Conservation (phyloP, 2,888 invertebrate genomes). For the Scaptodrosophila latifasciaeformis region DNA sequence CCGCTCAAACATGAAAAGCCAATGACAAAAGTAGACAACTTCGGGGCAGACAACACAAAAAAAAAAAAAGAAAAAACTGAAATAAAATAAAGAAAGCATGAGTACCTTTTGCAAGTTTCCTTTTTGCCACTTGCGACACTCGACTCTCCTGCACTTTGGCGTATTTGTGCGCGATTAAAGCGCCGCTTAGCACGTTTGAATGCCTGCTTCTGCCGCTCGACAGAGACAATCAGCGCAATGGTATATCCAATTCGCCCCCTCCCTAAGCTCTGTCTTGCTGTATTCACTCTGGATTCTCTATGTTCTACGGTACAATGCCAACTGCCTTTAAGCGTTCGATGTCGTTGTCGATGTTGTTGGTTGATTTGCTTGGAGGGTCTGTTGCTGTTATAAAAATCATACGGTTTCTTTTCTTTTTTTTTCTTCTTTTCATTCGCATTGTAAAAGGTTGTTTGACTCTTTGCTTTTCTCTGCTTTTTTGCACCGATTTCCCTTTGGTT, state of each 20-base stretch:
- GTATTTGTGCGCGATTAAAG: constrained; percentile 56
- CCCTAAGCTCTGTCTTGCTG: too few species aligned
- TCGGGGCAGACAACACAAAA: constrained; percentile 4
- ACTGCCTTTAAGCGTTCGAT: constrained; percentile 25
- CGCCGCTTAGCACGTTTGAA: constrained; percentile 38
- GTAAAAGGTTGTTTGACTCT: constrained; percentile 20
- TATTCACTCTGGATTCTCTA: too few species aligned
- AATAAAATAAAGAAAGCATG: not conserved
- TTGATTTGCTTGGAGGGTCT: constrained; percentile 44
- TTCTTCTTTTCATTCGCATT: too few species aligned
- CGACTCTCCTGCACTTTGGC: constrained; percentile 36
- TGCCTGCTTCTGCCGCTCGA: constrained; percentile 12
- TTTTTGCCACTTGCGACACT: not conserved
- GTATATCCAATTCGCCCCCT: too few species aligned
- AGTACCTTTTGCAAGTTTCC: not conserved
- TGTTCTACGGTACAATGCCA: not conserved
- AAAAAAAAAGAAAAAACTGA: not conserved
- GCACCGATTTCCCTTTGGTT: not conserved
- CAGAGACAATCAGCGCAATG: constrained; percentile 47
- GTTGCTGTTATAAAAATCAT: constrained; percentile 56
- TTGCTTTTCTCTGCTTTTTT: constrained; percentile 8
- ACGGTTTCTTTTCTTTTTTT: constrained; percentile 49
- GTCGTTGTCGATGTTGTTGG: constrained; percentile 7
- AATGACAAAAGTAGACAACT: constrained; percentile 33
- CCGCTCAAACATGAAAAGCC: constrained; percentile 65